Evolutionary conservation across 1,140 invertebrate genomes (phyloP), one percentile per base, ranked within the genome.

Genomic region (Aleiodes sp.): DNA sequence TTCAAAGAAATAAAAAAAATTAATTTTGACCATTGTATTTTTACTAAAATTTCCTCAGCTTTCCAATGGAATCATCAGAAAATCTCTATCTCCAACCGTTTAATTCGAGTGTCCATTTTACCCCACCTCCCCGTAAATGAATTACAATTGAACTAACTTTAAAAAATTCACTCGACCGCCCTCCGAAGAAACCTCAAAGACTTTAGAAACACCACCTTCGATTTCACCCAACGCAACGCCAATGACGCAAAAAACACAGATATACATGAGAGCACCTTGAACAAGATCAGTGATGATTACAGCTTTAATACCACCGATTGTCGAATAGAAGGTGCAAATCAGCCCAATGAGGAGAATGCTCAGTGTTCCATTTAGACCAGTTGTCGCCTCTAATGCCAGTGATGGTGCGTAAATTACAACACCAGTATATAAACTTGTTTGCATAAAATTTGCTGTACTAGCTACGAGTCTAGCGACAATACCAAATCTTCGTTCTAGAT

Each of bases 401-500:
- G 96, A 93, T 1, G 97, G 97, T 0, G 96, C 96, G 83, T 96
- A 98, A 0, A 98, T 86, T 0, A 98, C 96, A 67, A 99, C 93
- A 1, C 95, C 94, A 88, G 97, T 96, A 78, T 98, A 97, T 9
- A 98, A 80, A 19, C 94, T 86, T 90, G 96, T 93, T 85, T 96
- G 93, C 0, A 94, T 68, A 6, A 91, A 91, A 76, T 95, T 96
- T 0, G 92, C 91, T 2, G 92, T 63, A 2, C 94, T 95, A 1
- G 94, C 92, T 7, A 90, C 75, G 66, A 94, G 76, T 71, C 94
- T 84, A 14, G 92, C 87, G 9, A 80, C 79, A 41, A 88, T 85
- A 0, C 94, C 94, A 78, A 96, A 97, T 67, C 95, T 84, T 70
- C 88, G 84, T 77, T 97, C 94, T 69, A 98, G 86, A 82, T 98